Evolutionary conservation across 2,797 vertebrate genomes (phyloP).

Genomic region (Brachyalestes nurse): DNA sequence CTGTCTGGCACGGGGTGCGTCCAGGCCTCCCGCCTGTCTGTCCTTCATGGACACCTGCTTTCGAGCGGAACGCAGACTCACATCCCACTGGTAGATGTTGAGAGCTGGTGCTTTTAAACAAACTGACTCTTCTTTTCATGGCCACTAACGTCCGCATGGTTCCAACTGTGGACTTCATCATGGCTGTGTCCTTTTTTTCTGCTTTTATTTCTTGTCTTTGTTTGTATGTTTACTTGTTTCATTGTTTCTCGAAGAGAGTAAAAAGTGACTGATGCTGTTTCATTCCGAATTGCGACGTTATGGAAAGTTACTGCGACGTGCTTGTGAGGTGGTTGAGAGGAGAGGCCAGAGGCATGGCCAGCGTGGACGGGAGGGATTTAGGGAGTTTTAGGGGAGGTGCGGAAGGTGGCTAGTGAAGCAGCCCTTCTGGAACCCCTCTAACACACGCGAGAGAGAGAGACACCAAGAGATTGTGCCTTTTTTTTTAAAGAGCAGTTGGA

Average conservation of each 20-base stretch:
- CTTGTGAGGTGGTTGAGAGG: constrained; percentile 50
- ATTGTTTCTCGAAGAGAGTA: constrained; percentile 45
- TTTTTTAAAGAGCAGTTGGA: constrained; percentile 78
- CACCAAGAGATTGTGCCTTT: constrained; percentile 91
- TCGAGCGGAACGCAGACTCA: constrained; percentile 51
- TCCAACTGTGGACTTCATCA: constrained; percentile 46
- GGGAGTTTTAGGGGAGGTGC: constrained; percentile 59
- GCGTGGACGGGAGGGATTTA: constrained; percentile 61
- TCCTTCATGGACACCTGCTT: constrained; percentile 46
- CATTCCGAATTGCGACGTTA: constrained; percentile 64
- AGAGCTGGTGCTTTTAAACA: constrained; percentile 61
- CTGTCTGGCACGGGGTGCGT: constrained; percentile 39
- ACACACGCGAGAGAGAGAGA: constrained; percentile 67
- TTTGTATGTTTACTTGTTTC: constrained; percentile 41
- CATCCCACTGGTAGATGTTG: constrained; percentile 49
- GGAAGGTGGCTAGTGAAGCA: constrained; percentile 52
- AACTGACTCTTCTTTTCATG: constrained; percentile 46
- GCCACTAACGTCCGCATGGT: constrained; percentile 57
- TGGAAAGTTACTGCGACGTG: constrained; percentile 61
- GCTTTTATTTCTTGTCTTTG: constrained; percentile 47
- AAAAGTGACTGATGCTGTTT: constrained; percentile 63
- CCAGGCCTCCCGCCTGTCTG: constrained; percentile 44
- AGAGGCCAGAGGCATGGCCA: constrained; percentile 53
- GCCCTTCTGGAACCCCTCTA: constrained; percentile 66
- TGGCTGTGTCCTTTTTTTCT: constrained; percentile 39